Conservation (phyloP, 1,140 invertebrate genomes). For the Armadillidium nasatum region DNA sequence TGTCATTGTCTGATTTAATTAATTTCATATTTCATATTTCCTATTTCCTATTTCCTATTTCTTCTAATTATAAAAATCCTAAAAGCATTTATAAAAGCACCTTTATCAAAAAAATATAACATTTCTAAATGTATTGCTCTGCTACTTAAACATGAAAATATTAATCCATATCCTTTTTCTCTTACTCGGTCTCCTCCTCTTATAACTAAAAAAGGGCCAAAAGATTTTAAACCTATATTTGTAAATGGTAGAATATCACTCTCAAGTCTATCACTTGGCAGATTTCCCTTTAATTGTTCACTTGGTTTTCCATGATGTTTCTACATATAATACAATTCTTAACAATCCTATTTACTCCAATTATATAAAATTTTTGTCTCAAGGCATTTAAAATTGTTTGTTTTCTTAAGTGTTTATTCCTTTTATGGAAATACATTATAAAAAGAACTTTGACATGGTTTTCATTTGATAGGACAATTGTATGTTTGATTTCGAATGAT, state of each 20-base stretch:
- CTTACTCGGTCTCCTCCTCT: constrained; percentile 26
- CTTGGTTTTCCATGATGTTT: constrained; percentile 4
- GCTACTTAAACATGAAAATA: constrained; percentile 45
- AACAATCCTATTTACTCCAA: constrained; percentile 22
- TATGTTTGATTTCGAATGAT: constrained; percentile 39
- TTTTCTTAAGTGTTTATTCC: constrained; percentile 2
- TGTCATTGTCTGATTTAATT: constrained; percentile 47
- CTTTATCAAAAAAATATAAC: constrained; percentile 40
- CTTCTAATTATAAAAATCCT: constrained; percentile 45
- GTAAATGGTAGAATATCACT: constrained; percentile 31
- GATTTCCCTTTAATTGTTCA: constrained; percentile 25
- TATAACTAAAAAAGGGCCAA: constrained; percentile 43
- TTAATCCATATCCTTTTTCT: constrained; percentile 39
- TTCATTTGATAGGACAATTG: constrained; percentile 41
- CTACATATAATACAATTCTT: constrained; percentile 4
- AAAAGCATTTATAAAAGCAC: constrained; percentile 45
- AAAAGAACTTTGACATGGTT: constrained; percentile 11
- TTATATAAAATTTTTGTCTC: constrained; percentile 22
- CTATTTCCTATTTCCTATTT: no score
- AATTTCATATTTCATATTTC: constrained; percentile 30
- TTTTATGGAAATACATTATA: constrained; percentile 25
- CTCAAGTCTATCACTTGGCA: constrained; percentile 34
- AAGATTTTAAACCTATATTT: constrained; percentile 43
- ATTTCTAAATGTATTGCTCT: constrained; percentile 47
- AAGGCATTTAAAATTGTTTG: constrained; percentile 22